These are phyloP conservation scores for Aulostomus chinensis DNA, from an alignment of 2,797 vertebrate genomes.

Conservation along the genomic window DNA sequence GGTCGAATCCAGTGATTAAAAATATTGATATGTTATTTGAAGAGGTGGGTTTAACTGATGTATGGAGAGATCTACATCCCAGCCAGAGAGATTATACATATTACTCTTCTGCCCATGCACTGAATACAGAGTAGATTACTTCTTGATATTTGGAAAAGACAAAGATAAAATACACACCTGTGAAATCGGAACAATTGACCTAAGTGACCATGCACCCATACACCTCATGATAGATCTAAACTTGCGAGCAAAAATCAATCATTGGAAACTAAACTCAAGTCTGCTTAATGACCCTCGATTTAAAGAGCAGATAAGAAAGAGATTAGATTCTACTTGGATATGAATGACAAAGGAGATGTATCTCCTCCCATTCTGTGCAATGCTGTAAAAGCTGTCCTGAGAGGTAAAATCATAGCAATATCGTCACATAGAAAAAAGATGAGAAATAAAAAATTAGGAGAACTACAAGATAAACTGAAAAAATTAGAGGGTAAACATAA, in stretches of 20 bases:
- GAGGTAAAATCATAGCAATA: slow-evolving; percentile 23
- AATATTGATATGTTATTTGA: too few relatives aligned
- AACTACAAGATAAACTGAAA: neutral
- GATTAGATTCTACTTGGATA: neutral
- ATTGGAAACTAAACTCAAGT: slow-evolving; percentile 24
- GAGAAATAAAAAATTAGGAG: slow-evolving; percentile 1
- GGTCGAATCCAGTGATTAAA: too few relatives aligned
- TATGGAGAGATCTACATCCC: too few relatives aligned
- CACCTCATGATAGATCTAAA: slow-evolving; percentile 11
- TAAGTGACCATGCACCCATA: slow-evolving; percentile 14
- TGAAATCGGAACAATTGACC: slow-evolving; percentile 16
- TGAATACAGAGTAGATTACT: slow-evolving; percentile 4
- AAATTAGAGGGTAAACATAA: slow-evolving; percentile 12
- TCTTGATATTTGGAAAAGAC: neutral
- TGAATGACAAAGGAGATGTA: slow-evolving; percentile 3
- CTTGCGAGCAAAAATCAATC: neutral
- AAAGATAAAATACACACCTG: neutral
- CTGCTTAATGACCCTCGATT: slow-evolving; percentile 9
- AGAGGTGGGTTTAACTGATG: too few relatives aligned
- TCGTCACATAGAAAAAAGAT: neutral
- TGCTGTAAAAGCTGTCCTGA: neutral
- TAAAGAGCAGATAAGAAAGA: slow-evolving; percentile 19
- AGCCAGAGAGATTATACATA: too few relatives aligned
- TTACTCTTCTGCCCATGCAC: too few relatives aligned
- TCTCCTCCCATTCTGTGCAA: slow-evolving; percentile 12